Conservation (phyloP, 1,140 invertebrate genomes). For the Cheumatopsyche charites region DNA sequence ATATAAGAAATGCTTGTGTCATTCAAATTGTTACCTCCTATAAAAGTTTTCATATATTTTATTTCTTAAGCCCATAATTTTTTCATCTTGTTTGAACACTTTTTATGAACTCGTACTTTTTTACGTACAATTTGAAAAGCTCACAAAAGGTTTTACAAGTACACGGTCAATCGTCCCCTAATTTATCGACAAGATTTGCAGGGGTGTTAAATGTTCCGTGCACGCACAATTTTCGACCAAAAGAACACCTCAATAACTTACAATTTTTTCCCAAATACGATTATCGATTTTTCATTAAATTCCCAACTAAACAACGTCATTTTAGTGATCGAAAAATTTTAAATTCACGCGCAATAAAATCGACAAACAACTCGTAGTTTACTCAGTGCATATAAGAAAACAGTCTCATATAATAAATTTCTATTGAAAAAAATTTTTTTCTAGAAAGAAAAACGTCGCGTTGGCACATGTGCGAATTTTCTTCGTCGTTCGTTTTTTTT, state of each 20-base stretch:
- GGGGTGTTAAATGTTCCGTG: constrained; percentile 20
- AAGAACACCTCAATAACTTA: neutral
- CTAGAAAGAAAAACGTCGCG: constrained; percentile 22
- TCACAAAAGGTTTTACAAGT: neutral
- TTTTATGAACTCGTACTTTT: no score
- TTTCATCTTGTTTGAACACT: no score
- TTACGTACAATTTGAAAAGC: neutral
- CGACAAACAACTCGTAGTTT: neutral
- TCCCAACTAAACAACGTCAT: no score
- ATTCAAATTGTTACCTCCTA: no score
- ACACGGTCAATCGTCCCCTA: no score
- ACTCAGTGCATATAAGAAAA: neutral
- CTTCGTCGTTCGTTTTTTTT: constrained; percentile 6
- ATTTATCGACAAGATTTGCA: neutral
- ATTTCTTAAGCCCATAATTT: no score
- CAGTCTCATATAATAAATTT: no score
- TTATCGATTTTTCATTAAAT: neutral
- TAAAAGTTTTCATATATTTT: no score
- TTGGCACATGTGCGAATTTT: constrained; percentile 36
- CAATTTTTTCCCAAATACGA: neutral
- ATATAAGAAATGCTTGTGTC: no score
- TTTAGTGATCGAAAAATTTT: no score
- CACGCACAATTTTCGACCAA: constrained; percentile 12
- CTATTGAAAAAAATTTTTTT: no score
- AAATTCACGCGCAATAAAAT: no score